phyloP scores from a whole-genome alignment of 2,888 invertebrate species.

The Pterobdella sp. region DNA sequence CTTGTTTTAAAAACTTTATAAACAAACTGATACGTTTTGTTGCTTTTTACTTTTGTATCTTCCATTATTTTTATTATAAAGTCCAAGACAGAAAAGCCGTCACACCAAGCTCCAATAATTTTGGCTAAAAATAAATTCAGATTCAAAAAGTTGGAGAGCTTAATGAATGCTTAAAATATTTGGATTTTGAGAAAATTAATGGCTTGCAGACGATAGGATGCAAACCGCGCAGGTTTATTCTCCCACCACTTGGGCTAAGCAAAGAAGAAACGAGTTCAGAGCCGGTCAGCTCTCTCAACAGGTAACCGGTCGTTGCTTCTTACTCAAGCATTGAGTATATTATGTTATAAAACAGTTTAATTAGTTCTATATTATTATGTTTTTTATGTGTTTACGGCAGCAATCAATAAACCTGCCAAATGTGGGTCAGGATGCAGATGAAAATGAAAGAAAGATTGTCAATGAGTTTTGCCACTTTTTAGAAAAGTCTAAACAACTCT shows the following conservation, averaged over 20 bases:
- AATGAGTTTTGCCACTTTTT: constrained; percentile 90
- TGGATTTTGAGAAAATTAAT: not conserved
- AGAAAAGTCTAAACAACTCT: constrained; percentile 91
- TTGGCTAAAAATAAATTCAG: not conserved
- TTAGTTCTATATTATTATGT: not conserved
- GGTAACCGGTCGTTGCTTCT: not conserved
- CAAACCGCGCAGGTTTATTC: constrained; percentile 36
- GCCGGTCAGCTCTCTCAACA: constrained; percentile 33
- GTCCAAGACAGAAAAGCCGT: not conserved
- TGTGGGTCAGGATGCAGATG: constrained; percentile 42
- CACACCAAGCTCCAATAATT: not conserved
- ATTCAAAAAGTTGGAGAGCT: not conserved
- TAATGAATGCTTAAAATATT: not conserved
- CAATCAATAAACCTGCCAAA: constrained; percentile 28
- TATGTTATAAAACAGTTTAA: not conserved
- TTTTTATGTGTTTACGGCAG: not conserved
- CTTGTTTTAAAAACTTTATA: too few relatives aligned
- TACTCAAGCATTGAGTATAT: too few relatives aligned
- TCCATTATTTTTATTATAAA: not conserved
- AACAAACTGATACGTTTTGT: too few relatives aligned
- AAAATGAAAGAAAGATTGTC: constrained; percentile 59
- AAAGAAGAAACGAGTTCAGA: constrained; percentile 34
- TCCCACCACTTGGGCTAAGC: constrained; percentile 40
- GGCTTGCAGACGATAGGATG: not conserved
- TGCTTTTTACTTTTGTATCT: too few relatives aligned